Conservation (phyloP, 2,888 invertebrate genomes). For the Pimpla rufipes region DNA sequence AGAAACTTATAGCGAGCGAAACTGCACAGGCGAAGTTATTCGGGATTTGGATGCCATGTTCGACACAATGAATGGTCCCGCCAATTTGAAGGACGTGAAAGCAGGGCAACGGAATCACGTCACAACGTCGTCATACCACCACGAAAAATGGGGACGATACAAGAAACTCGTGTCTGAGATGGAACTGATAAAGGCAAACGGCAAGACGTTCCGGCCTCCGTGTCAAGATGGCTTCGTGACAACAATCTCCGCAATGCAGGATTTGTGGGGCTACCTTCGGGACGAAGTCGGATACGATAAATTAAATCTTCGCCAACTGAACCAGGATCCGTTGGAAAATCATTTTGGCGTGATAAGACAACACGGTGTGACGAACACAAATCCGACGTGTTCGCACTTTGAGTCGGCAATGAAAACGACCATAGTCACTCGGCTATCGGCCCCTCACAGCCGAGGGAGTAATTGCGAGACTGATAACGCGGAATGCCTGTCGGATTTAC, state of each 20-base stretch:
- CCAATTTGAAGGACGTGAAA: not conserved
- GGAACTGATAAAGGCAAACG: not conserved
- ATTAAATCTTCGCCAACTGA: slow-evolving; percentile 2
- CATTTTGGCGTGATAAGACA: not conserved
- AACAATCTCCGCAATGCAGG: not conserved
- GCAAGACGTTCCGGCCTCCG: not conserved
- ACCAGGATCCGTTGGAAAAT: slow-evolving; percentile 3
- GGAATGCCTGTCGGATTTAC: slow-evolving; percentile 3
- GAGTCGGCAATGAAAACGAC: not conserved
- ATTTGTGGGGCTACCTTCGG: not conserved
- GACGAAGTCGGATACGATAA: not conserved
- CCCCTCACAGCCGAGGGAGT: not conserved
- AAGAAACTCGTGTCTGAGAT: not conserved
- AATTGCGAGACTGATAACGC: slow-evolving; percentile 2
- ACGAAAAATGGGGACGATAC: not conserved
- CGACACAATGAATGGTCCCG: not conserved
- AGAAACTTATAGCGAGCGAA: not conserved
- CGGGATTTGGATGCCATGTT: not conserved
- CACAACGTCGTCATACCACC: not conserved
- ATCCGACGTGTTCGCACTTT: slow-evolving; percentile 1
- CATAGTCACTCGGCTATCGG: not conserved
- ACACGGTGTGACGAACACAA: not conserved
- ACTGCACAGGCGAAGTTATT: not conserved
- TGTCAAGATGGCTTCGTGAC: slow-evolving; percentile 6
- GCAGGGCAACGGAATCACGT: not conserved